A percentile compares a stretch with the other conserved stretches of the same genome.
Conservation (phyloP, 2,888 invertebrate species). For the Lasioglossum pauxillum region DNA sequence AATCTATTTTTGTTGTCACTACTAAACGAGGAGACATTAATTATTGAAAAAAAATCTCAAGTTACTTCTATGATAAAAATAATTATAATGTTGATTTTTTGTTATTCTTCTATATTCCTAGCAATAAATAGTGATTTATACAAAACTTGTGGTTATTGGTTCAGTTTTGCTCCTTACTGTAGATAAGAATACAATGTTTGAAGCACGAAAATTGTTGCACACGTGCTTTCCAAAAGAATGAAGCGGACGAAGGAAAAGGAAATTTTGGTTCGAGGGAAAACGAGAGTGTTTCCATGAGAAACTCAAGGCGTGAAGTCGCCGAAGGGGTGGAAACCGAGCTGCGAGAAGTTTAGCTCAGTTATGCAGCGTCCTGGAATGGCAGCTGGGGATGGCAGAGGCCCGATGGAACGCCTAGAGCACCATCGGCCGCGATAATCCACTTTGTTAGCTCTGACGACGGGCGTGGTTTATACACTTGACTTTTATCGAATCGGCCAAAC, state of each 20-base stretch:
- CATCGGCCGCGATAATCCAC: conserved; percentile 67
- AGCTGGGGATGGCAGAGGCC: conserved; percentile 17
- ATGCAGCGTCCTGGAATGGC: conserved; percentile 1
- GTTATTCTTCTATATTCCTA: too few relatives aligned
- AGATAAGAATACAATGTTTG: neutral
- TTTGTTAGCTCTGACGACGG: conserved; percentile 72
- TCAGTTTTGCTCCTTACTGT: too few relatives aligned
- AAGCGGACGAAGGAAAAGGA: neutral
- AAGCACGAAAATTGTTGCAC: neutral
- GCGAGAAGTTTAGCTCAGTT: conserved; percentile 21
- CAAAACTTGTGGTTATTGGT: too few relatives aligned
- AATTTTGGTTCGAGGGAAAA: neutral
- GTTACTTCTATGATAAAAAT: too few relatives aligned
- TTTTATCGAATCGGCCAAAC: conserved; percentile 67
- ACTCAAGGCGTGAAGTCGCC: conserved; percentile 6
- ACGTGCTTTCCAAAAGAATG: neutral
- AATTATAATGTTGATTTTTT: too few relatives aligned
- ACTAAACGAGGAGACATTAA: too few relatives aligned
- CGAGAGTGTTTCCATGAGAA: conserved; percentile 2
- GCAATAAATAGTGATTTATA: too few relatives aligned
- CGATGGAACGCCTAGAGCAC: conserved; percentile 33
- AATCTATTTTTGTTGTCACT: too few relatives aligned
- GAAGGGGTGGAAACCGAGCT: conserved; percentile 33
- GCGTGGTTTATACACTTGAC: conserved; percentile 65
- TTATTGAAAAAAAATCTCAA: too few relatives aligned